Evolutionary conservation across 2,797 vertebrate species (phyloP), one percentile per base, ranked within the genome.

Genomic region (Poecile montanus): DNA sequence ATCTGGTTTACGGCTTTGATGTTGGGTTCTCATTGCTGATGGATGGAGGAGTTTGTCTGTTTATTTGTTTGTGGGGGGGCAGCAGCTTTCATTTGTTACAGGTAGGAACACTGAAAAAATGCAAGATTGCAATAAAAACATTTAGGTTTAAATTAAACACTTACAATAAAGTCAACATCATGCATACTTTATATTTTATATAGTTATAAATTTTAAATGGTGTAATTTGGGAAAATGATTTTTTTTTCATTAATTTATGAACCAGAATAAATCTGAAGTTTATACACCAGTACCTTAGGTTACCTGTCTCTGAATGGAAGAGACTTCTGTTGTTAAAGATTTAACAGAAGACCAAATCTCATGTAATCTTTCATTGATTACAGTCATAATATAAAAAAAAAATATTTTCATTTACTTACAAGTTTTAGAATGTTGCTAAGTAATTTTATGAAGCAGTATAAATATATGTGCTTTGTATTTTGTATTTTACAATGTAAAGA

Each of bases 391-490:
- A 91, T 18, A 19, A 29, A 60, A 36, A 60, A 36, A 4, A 19
- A 13, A 47, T 22, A 15, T 62, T 90, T 74, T 36, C 3, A 36
- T 75, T 65, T 76, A 2, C 5, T 50, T 77, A 18, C 15, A 65
- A 38, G 4, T 88, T 94, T 87, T 30, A 60, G 10, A 73, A 73
- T 75, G 13, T 19, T 89, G 26, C 15, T 53, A 62, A 74, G 15
- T 9, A 63, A 34, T 68, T 78, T 81, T 13, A 1, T 45, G 21
- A 82, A 63, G 9, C 42, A 42, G 42, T 42, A 96, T 78, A 94
- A 97, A 88, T 96, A 94, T 87, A 34, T 92, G 81, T 94, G 88
- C 85, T 94, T 96, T 95, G 79, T 97, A 97, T 95, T 96, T 97
- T 97, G 23, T 95, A 85, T 98, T 97, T 96, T 95, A 76, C 7